A percentile compares a stretch with the other conserved stretches of the same genome.
Evolutionary conservation across 2,888 invertebrate genomes (phyloP).

Genomic region (Ditula angustiorana): DNA sequence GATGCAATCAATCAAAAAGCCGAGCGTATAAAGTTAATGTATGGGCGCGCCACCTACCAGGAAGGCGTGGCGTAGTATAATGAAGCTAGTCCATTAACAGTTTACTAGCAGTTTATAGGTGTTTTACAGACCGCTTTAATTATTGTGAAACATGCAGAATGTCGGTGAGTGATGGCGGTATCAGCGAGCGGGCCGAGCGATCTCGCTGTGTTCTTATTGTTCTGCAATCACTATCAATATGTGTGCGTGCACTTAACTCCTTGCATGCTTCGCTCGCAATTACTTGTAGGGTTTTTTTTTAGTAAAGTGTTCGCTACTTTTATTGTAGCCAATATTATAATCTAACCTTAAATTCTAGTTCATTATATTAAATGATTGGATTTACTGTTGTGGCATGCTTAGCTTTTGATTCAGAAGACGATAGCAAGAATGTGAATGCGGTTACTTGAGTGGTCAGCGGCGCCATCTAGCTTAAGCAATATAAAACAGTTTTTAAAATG

Average conservation of each 20-base stretch:
- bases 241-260: slow-evolving; percentile 33
- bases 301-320: slow-evolving; percentile 8
- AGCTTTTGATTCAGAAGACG: too few relatives aligned
- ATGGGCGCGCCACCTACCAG: slow-evolving; percentile 69
- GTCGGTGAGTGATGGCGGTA: slow-evolving; percentile 53
- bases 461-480: slow-evolving; percentile 2
- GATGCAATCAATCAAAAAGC: slow-evolving; percentile 32
- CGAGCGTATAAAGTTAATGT: slow-evolving; percentile 46
- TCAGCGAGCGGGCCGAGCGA: slow-evolving; percentile 22
- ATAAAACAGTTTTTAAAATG: neutral
- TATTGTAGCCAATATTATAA: too few relatives aligned
- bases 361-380: too few relatives aligned
- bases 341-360: neutral
- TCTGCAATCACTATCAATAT: slow-evolving; percentile 39
- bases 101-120: slow-evolving; percentile 75
- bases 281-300: slow-evolving; percentile 21
- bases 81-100: slow-evolving; percentile 70
- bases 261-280: slow-evolving; percentile 30
- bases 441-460: neutral
- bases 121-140: slow-evolving; percentile 77
- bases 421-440: neutral
- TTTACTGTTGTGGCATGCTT: too few relatives aligned
- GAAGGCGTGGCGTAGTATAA: slow-evolving; percentile 64
- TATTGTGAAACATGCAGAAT: slow-evolving; percentile 67
- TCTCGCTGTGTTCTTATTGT: slow-evolving; percentile 31